Conservation (phyloP, 2,113 vertebrate genomes). For the Platanista minor region DNA sequence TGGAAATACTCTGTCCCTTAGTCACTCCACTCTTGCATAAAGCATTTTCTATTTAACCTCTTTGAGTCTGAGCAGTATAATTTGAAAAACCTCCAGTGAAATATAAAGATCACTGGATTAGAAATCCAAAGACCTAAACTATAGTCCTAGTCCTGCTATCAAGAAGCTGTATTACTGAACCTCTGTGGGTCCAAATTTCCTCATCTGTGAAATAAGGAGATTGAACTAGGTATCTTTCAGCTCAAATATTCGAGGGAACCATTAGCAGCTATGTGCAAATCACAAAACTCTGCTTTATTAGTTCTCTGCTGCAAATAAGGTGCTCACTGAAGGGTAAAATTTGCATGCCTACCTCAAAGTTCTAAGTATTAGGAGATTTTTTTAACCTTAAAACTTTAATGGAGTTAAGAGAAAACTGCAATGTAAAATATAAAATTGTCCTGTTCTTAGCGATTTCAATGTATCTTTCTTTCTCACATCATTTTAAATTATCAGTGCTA, state of each 20-base stretch:
- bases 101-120: constrained; percentile 4
- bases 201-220: constrained; percentile 25
- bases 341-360: not conserved
- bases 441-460: constrained; percentile 20
- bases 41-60: not conserved
- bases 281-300: not conserved
- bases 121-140: not conserved
- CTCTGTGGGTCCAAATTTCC: not conserved
- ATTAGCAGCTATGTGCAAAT: not conserved
- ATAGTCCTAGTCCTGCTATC: not conserved
- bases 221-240: constrained; percentile 15
- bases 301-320: not conserved
- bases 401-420: constrained; percentile 17
- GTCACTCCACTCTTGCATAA: not conserved
- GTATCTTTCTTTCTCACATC: not conserved
- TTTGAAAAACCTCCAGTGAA: not conserved
- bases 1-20: not conserved
- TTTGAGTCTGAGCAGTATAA: not conserved
- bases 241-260: constrained; percentile 2
- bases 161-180: not conserved
- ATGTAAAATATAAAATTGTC: constrained; percentile 5
- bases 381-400: constrained; percentile 23
- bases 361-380: not conserved
- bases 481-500: not conserved
- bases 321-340: not conserved